Percentiles rank a stretch among this genome's conserved stretches.
These are phyloP conservation scores for Caiman crocodilus DNA, from an alignment of 2,797 vertebrate species.

Conservation along the genomic window DNA sequence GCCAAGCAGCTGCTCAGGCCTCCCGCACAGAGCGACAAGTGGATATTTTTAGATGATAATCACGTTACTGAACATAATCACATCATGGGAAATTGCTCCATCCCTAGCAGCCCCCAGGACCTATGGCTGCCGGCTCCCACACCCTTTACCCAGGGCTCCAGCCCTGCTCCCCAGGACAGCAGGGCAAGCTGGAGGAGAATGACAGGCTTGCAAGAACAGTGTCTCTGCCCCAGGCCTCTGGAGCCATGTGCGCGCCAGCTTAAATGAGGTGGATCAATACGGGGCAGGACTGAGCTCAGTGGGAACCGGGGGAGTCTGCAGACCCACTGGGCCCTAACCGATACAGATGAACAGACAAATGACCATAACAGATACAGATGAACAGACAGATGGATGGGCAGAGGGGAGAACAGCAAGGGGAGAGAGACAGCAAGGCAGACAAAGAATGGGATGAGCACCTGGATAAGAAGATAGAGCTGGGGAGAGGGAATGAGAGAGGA, in stretches of 20 bases:
- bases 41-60: background rate
- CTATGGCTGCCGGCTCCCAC: background rate
- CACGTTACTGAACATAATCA: background rate
- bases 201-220: background rate
- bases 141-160: background rate
- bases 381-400: too few relatives aligned
- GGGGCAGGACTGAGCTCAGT: background rate
- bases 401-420: too few relatives aligned
- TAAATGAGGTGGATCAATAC: background rate
- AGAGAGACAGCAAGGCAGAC: background rate
- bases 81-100: background rate
- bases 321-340: background rate
- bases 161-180: background rate
- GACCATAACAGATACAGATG: background rate
- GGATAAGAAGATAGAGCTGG: background rate
- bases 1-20: background rate
- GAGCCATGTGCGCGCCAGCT: background rate
- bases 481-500: background rate
- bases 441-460: background rate
- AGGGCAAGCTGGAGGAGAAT: background rate
- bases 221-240: background rate
- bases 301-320: background rate
- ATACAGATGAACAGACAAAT: background rate
- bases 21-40: background rate
- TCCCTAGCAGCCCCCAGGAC: background rate